phyloP scores from a whole-genome alignment of 2,113 vertebrate species.

The Myotis lucifugus region DNA sequence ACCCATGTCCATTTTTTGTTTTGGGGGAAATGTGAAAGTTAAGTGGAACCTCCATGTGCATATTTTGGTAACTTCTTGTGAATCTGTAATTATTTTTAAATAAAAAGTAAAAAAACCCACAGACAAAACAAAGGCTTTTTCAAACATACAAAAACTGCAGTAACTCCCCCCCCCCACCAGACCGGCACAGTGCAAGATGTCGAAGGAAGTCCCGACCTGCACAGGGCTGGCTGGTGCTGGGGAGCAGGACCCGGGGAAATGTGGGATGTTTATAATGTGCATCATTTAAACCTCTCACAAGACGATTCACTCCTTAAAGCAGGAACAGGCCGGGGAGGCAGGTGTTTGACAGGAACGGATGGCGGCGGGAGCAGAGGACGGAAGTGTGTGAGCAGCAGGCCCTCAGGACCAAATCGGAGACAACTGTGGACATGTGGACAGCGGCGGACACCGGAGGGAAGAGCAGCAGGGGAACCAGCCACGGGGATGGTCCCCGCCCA shows the following conservation, averaged over 20 bases:
- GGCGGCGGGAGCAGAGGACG: neutral
- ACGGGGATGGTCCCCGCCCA: neutral
- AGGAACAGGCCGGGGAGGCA: neutral
- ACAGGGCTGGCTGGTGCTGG: neutral
- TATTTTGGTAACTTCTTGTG: neutral
- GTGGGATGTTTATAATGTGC: fast-evolving
- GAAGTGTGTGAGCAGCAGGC: neutral
- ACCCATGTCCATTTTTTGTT: neutral
- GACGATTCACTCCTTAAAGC: neutral
- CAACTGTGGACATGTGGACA: too few relatives aligned
- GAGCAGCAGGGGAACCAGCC: neutral
- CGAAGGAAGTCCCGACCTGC: neutral
- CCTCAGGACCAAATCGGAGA: neutral
- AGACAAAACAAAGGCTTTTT: neutral
- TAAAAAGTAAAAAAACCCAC: neutral
- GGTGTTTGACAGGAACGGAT: neutral
- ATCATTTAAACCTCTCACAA: neutral
- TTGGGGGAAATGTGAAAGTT: neutral
- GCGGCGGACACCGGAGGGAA: fast-evolving
- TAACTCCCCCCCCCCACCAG: neutral
- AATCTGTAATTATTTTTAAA: neutral
- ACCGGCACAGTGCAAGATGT: too few relatives aligned
- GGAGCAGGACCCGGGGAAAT: fast-evolving
- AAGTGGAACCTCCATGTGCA: neutral
- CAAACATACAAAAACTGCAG: neutral